These are phyloP conservation scores for Aplodontia rufa DNA, from an alignment of 2,113 vertebrate genomes.

Conservation along the genomic window DNA sequence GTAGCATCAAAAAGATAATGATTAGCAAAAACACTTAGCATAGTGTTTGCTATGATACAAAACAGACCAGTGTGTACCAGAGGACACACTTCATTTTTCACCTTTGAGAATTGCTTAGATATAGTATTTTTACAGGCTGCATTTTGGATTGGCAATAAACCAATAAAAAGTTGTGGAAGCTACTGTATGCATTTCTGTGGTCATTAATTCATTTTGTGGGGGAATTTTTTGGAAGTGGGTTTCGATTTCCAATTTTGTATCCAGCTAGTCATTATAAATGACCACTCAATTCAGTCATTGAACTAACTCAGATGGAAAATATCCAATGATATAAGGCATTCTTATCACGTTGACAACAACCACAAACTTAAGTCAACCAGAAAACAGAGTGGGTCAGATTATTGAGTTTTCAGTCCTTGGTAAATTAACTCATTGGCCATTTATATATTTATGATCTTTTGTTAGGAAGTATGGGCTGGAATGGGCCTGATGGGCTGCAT, in stretches of 20 bases:
- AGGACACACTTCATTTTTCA: not conserved
- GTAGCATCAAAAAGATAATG: not conserved
- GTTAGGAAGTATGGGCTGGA: not conserved
- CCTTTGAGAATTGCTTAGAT: not conserved
- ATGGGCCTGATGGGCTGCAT: not conserved
- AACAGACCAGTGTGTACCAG: not conserved
- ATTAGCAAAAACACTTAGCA: not conserved
- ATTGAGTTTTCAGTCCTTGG: not conserved
- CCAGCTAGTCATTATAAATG: slow-evolving; percentile 1
- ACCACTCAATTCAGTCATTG: not conserved
- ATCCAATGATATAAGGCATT: not conserved
- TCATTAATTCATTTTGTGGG: not conserved
- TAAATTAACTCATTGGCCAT: not conserved
- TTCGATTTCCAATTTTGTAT: slow-evolving; percentile 34
- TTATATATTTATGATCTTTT: not conserved
- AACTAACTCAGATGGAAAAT: not conserved
- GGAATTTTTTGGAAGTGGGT: not conserved
- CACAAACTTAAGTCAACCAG: slow-evolving; percentile 34
- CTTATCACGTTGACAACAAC: not conserved
- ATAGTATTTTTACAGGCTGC: not conserved
- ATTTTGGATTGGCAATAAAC: not conserved
- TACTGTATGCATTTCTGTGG: not conserved
- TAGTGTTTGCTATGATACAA: not conserved
- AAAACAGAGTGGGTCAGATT: not conserved
- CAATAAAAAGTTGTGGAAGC: not conserved